These are phyloP conservation scores for Agrochola lota DNA, from an alignment of 2,888 invertebrate genomes.

Conservation along the genomic window DNA sequence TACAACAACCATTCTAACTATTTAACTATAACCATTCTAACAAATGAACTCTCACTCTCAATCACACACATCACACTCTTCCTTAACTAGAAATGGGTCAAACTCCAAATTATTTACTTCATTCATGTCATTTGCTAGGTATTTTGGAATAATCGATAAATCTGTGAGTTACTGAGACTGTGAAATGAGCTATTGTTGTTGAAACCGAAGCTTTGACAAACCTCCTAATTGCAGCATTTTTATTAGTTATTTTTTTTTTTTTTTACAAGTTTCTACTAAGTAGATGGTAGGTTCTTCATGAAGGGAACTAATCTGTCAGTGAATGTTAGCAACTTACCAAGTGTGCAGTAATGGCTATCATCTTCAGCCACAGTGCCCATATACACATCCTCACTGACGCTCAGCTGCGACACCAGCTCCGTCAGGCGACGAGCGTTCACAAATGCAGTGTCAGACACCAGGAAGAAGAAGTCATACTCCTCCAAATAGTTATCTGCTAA, in stretches of 20 bases:
- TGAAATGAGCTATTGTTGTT: neutral
- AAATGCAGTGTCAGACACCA: constrained; percentile 96
- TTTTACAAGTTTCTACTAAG: neutral
- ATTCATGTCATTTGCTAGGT: neutral
- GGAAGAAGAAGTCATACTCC: constrained; percentile 97
- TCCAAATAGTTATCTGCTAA: constrained; percentile 96
- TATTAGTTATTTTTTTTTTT: neutral
- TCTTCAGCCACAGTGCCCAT: constrained; percentile 92
- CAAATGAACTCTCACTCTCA: neutral
- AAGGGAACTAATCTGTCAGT: neutral
- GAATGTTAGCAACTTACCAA: constrained; percentile 87
- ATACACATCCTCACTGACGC: constrained; percentile 96
- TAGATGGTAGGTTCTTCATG: neutral
- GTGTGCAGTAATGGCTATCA: constrained; percentile 92
- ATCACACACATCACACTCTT: neutral
- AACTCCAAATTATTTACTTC: neutral
- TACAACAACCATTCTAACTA: too few relatives aligned
- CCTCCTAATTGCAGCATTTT: neutral
- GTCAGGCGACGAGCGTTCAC: constrained; percentile 94
- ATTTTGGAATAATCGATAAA: neutral
- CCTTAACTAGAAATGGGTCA: neutral
- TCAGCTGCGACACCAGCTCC: constrained; percentile 93
- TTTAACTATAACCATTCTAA: neutral
- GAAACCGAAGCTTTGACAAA: neutral
- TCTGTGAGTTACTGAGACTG: neutral